Evolutionary conservation across 2,797 vertebrate species (phyloP), one percentile per base, ranked within the genome.

Genomic region (Poliocrania exsul): DNA sequence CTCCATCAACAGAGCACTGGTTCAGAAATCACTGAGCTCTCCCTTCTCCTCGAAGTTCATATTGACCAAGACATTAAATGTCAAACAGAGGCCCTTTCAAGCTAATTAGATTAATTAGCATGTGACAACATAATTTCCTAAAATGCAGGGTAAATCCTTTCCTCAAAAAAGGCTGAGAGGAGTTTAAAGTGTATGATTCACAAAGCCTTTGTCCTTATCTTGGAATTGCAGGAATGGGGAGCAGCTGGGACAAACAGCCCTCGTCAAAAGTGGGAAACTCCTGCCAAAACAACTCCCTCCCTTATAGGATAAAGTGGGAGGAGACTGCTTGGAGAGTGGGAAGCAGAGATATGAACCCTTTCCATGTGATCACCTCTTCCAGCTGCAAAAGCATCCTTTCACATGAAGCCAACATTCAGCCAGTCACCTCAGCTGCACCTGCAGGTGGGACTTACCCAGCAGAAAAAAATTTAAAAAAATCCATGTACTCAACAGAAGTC

Each of bases 331-430:
- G 67, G 10, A 58, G 25, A 42, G 58, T 9, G 29, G 58, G 6
- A 16, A 58, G 35, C 18, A 73, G 61, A 62, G 35, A 38, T 11
- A 18, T 1, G n/a, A 78, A 38, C 2, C 1, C 35, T 16, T 57
- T 13, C 28, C 71, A 31, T 5, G 4, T 0, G 6, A 50, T 14
- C 17, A 58, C 28, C 37, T 82, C 67, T 72, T 72, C 67, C 58
- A 85, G 40, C 23, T 7, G 0, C n/a, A 80, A 47, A 74, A 79
- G 8, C 40, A 49, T 35, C 42, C 50, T 42, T 37, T 18, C 20
- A 25, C 0, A 0, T 16, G 29, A 53, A 82, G 29, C 49, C n/a
- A 74, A 49, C 4, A 3, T 13, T 13, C 62, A 64, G 33, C 28
- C 40, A 16, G 13, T 33, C 2, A 0, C 38, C 57, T 53, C 57